Evolutionary conservation across 2,797 vertebrate genomes (phyloP).

Genomic region (Microhierax caerulescens): DNA sequence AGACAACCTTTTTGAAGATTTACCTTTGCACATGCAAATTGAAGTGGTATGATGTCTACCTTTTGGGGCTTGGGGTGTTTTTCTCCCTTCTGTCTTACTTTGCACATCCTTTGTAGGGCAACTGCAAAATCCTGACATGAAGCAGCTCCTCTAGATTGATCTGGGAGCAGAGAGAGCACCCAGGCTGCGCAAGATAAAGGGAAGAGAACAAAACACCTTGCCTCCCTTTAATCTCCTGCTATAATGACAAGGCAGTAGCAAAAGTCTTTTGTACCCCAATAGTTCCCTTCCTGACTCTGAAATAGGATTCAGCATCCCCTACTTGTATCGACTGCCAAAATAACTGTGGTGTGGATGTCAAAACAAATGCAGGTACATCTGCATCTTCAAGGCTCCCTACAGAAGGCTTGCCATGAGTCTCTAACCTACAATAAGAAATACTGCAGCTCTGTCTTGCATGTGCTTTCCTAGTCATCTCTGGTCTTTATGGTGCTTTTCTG

Average conservation of each 20-base stretch:
- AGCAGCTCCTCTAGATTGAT: neutral
- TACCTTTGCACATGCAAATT: no score
- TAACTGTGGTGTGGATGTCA: neutral
- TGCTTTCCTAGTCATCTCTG: neutral
- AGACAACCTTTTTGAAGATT: neutral
- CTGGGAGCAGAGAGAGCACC: neutral
- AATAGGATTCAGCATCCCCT: neutral
- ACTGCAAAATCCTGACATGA: neutral
- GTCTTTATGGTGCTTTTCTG: neutral
- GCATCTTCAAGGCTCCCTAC: neutral
- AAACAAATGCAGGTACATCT: neutral
- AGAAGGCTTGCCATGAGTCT: neutral
- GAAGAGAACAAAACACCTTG: neutral
- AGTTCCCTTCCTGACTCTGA: neutral
- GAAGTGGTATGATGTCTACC: neutral
- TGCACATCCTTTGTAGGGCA: neutral
- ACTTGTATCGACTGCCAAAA: neutral
- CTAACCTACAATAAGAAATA: neutral
- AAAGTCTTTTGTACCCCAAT: neutral
- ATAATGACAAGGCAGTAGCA: neutral
- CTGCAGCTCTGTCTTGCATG: neutral
- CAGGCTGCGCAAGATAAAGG: neutral
- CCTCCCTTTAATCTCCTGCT: neutral
- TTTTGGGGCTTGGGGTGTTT: rapidly evolving
- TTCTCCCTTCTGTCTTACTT: rapidly evolving